phyloP scores from a whole-genome alignment of 1,140 invertebrate genomes.

The Drosophila mayri region DNA sequence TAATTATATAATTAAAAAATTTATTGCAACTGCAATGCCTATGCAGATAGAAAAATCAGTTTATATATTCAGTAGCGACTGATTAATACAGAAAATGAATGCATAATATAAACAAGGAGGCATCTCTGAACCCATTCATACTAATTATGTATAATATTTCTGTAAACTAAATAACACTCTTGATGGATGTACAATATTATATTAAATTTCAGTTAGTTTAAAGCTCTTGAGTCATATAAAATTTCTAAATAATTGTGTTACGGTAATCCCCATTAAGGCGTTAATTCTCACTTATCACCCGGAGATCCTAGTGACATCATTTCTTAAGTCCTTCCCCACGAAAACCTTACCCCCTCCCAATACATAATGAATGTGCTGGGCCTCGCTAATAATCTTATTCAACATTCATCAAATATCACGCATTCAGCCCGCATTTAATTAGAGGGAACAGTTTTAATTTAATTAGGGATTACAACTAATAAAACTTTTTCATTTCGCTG shows the following conservation, averaged over 20 bases:
- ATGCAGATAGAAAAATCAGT: neutral
- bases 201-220: neutral
- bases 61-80: neutral
- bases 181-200: neutral
- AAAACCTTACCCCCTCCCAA: neutral
- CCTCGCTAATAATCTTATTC: constrained; percentile 38
- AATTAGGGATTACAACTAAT: constrained; percentile 79
- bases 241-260: no score
- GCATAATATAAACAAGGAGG: neutral
- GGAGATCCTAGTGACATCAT: neutral
- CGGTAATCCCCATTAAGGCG: neutral
- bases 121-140: neutral
- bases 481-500: constrained; percentile 68
- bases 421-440: constrained; percentile 61
- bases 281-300: neutral
- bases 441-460: constrained; percentile 66
- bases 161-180: neutral
- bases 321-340: neutral
- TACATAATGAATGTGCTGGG: constrained; percentile 17
- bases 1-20: constrained; percentile 33
- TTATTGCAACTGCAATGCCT: constrained; percentile 7
- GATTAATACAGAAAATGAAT: neutral
- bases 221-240: neutral
- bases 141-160: neutral
- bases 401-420: constrained; percentile 48